Conservation (phyloP, 2,888 invertebrate genomes). For the Torymus auratus region DNA sequence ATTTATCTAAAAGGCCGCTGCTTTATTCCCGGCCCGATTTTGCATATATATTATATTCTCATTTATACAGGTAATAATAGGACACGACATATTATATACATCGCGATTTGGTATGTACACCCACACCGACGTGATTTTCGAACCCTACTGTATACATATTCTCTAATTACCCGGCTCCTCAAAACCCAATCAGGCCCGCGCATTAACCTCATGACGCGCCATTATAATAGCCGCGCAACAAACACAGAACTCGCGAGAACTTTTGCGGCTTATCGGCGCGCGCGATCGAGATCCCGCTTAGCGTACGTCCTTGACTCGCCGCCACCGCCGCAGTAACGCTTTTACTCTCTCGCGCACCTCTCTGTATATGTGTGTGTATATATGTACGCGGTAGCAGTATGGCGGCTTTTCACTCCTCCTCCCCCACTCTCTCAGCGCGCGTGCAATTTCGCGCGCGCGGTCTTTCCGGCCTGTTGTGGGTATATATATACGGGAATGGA, state of each 20-base stretch:
- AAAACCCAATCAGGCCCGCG: too few relatives aligned
- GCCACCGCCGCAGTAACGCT: slow-evolving; percentile 62
- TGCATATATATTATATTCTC: too few relatives aligned
- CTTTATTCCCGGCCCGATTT: too few relatives aligned
- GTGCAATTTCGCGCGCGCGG: slow-evolving; percentile 4
- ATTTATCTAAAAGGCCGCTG: too few relatives aligned
- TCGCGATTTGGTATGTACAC: too few relatives aligned
- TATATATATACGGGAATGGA: too few relatives aligned
- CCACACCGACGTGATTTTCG: too few relatives aligned
- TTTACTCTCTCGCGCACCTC: slow-evolving; percentile 64
- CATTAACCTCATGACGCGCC: neutral
- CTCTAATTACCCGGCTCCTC: too few relatives aligned
- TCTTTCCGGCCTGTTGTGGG: neutral
- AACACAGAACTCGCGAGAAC: neutral
- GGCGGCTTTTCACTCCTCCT: slow-evolving; percentile 29
- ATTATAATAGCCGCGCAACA: neutral
- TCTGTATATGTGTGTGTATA: neutral
- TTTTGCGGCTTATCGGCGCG: slow-evolving; percentile 62
- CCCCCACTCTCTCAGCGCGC: neutral
- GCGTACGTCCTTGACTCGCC: slow-evolving; percentile 70
- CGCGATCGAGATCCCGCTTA: slow-evolving; percentile 69
- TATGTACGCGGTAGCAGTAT: slow-evolving; percentile 10
- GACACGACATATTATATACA: too few relatives aligned
- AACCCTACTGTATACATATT: too few relatives aligned
- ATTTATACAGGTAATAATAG: too few relatives aligned